Percentiles rank a stretch among this genome's conserved stretches.
Conservation (phyloP, 1,140 invertebrate genomes). For the Physella acuta region DNA sequence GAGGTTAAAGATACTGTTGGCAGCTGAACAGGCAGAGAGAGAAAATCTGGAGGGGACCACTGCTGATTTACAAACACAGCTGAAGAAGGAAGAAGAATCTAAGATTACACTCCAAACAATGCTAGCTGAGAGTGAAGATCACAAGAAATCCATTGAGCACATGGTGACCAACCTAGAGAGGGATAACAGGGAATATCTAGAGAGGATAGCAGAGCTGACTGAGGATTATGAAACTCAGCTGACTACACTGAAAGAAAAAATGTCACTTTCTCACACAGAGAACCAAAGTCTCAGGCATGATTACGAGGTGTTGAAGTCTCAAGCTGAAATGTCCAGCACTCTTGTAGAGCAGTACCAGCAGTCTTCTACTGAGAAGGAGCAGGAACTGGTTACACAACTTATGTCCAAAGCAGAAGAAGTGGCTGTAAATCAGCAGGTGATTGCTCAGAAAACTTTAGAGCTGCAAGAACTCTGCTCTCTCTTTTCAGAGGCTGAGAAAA, state of each 20-base stretch:
- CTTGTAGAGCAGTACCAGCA: slow-evolving; percentile 10
- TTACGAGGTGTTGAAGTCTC: neutral
- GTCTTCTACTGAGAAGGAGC: slow-evolving; percentile 19
- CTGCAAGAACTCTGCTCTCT: slow-evolving; percentile 5
- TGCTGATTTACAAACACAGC: neutral
- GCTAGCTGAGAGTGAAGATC: slow-evolving; percentile 9
- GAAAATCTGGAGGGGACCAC: neutral
- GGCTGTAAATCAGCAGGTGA: neutral
- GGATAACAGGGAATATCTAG: neutral
- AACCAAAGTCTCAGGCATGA: neutral
- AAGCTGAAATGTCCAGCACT: neutral
- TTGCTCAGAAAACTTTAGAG: neutral
- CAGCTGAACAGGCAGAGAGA: neutral
- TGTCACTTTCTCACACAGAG: neutral
- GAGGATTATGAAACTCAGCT: slow-evolving; percentile 1
- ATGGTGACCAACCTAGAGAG: slow-evolving; percentile 2
- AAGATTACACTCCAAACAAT: neutral
- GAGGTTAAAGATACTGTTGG: no score
- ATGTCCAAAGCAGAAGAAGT: slow-evolving; percentile 8
- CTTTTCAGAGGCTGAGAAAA: slow-evolving; percentile 5
- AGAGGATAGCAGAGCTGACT: neutral
- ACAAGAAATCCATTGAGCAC: neutral
- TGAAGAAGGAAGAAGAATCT: slow-evolving; percentile 5
- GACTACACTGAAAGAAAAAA: slow-evolving; percentile 5
- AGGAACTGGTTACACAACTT: slow-evolving; percentile 12